Evolutionary conservation across 2,797 vertebrate genomes (phyloP).

Genomic region (Hapalemur alaotrensis): DNA sequence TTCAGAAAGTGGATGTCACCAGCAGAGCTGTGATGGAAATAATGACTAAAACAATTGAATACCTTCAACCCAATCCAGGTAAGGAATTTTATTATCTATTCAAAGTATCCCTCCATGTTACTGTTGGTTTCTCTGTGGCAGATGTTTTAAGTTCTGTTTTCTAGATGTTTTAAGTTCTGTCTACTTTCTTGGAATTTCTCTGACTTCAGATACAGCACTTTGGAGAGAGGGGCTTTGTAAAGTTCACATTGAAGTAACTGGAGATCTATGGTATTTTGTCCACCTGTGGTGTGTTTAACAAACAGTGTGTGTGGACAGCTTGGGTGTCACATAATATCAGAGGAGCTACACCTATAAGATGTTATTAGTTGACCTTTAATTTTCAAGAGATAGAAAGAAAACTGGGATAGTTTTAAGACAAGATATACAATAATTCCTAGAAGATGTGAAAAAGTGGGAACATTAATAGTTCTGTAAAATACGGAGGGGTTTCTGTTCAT

Average conservation of each 20-base stretch:
- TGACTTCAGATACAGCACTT: neutral
- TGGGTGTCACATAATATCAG: neutral
- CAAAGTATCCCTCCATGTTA: neutral
- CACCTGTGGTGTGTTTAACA: neutral
- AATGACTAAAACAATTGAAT: conserved; percentile 97
- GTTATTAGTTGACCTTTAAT: neutral
- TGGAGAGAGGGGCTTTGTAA: neutral
- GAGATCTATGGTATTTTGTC: neutral
- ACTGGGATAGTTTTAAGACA: neutral
- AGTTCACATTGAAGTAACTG: neutral
- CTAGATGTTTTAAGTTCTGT: neutral
- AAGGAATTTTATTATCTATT: conserved; percentile 60
- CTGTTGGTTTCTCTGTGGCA: neutral
- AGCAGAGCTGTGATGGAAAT: conserved; percentile 96
- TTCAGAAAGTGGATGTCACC: conserved; percentile 95
- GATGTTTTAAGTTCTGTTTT: neutral
- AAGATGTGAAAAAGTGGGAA: neutral
- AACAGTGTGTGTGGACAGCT: neutral
- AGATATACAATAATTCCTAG: neutral
- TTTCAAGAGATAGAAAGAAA: neutral
- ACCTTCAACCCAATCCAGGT: conserved; percentile 99
- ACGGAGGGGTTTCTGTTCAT: neutral
- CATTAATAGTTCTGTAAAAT: neutral
- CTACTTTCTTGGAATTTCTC: neutral
- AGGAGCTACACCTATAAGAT: neutral